phyloP scores from a whole-genome alignment of 2,888 invertebrate genomes.

The Dicyrtomina minuta region DNA sequence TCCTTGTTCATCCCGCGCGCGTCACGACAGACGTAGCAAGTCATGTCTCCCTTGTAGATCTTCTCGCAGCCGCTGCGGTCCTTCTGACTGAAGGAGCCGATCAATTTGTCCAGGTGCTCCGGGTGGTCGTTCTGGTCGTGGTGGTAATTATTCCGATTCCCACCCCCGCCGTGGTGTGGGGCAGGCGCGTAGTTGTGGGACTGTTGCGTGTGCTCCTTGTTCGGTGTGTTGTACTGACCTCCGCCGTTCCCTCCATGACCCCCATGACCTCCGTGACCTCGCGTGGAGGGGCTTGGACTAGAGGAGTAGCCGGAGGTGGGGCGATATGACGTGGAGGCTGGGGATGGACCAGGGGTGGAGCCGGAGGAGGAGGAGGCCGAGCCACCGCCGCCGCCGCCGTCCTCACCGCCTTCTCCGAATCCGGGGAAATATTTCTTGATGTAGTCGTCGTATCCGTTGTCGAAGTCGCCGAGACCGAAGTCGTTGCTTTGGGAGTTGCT shows the following conservation, averaged over 20 bases:
- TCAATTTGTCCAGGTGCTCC: conserved; percentile 66
- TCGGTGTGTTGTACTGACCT: conserved; percentile 23
- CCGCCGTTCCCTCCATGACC: conserved; percentile 6
- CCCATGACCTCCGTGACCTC: conserved; percentile 10
- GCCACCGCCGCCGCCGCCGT: not conserved
- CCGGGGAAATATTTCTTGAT: conserved; percentile 59
- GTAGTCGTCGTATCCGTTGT: conserved; percentile 58
- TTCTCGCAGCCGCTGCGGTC: conserved; percentile 71
- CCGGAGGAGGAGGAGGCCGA: too few species aligned
- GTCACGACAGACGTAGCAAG: conserved; percentile 75
- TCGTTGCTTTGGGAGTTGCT: conserved; percentile 26
- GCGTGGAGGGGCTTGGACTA: conserved; percentile 28
- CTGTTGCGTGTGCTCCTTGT: conserved; percentile 45
- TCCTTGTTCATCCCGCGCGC: conserved; percentile 71
- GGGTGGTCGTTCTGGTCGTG: conserved; percentile 55
- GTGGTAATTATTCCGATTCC: too few species aligned
- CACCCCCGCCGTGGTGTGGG: conserved; percentile 39
- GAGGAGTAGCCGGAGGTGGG: conserved; percentile 31
- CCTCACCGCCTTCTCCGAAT: not conserved
- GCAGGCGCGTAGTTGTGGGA: conserved; percentile 45
- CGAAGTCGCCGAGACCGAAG: conserved; percentile 35
- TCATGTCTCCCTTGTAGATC: conserved; percentile 72
- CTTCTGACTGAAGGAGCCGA: conserved; percentile 72
- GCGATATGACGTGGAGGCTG: conserved; percentile 33
- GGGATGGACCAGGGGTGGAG: conserved; percentile 33